Percentiles rank a stretch among this genome's conserved stretches.
Conservation (phyloP, 2,113 vertebrate species). For the Callospermophilus lateralis region DNA sequence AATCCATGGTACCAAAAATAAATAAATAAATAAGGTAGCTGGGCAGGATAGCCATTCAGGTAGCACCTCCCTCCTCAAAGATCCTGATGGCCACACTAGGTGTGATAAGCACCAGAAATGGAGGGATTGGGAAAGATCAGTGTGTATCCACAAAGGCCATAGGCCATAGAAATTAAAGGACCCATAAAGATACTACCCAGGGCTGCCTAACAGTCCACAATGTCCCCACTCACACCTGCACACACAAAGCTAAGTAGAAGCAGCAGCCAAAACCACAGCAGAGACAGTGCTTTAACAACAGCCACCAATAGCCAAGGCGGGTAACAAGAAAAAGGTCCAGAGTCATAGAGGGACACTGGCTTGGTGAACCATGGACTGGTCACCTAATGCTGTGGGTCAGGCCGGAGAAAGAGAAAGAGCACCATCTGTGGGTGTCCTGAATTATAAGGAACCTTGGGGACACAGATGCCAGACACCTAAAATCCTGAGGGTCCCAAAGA, state of each 20-base stretch:
- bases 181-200: not conserved
- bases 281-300: not conserved
- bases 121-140: not conserved
- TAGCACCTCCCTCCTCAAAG: not conserved
- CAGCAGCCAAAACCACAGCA: not conserved
- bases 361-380: not conserved
- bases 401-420: not conserved
- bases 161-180: not conserved
- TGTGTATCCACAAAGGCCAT: not conserved
- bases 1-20: too few species aligned
- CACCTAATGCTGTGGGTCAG: not conserved
- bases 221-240: not conserved
- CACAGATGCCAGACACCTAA: not conserved
- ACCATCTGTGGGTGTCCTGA: not conserved
- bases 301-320: too few species aligned
- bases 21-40: not conserved
- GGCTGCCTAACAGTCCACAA: not conserved
- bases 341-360: not conserved
- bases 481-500: not conserved
- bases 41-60: not conserved
- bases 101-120: not conserved
- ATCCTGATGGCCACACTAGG: not conserved
- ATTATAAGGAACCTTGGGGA: not conserved
- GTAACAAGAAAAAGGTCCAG: not conserved
- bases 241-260: not conserved